Percentiles rank a stretch among this genome's conserved stretches.
Conservation (phyloP, 2,888 invertebrate species). For the Syritta pipiens region DNA sequence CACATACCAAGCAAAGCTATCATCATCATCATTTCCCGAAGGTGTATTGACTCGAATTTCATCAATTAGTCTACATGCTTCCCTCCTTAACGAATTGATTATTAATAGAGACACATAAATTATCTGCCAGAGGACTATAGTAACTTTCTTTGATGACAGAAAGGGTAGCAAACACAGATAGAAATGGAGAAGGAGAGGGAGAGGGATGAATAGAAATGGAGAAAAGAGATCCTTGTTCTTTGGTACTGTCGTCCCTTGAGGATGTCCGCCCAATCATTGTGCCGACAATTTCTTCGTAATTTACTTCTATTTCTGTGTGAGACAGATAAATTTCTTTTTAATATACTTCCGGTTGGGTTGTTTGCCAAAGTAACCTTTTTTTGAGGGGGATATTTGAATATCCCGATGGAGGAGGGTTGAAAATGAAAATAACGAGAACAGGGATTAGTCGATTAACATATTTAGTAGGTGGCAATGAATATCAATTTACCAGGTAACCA, state of each 20-base stretch:
- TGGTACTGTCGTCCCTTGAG: not conserved
- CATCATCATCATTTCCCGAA: not conserved
- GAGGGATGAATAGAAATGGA: no score
- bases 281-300: constrained; percentile 41
- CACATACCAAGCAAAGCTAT: no score
- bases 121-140: constrained; percentile 26
- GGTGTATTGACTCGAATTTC: constrained; percentile 10
- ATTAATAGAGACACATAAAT: constrained; percentile 54
- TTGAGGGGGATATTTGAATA: constrained; percentile 7
- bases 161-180: not conserved
- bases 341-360: constrained; percentile 31
- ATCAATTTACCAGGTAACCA: not conserved
- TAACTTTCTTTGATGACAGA: constrained; percentile 17
- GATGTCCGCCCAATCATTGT: not conserved
- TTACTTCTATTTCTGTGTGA: constrained; percentile 31
- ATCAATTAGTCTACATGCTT: constrained; percentile 43
- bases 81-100: constrained; percentile 35
- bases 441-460: constrained; percentile 30
- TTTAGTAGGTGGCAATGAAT: constrained; percentile 1
- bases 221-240: not conserved
- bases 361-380: constrained; percentile 4
- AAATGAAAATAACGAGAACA: constrained; percentile 4
- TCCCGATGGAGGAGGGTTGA: not conserved
- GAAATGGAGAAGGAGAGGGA: not conserved
- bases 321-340: constrained; percentile 40